phyloP scores from a whole-genome alignment of 2,113 vertebrate species.

The Heterotilapia buettikoferi region DNA sequence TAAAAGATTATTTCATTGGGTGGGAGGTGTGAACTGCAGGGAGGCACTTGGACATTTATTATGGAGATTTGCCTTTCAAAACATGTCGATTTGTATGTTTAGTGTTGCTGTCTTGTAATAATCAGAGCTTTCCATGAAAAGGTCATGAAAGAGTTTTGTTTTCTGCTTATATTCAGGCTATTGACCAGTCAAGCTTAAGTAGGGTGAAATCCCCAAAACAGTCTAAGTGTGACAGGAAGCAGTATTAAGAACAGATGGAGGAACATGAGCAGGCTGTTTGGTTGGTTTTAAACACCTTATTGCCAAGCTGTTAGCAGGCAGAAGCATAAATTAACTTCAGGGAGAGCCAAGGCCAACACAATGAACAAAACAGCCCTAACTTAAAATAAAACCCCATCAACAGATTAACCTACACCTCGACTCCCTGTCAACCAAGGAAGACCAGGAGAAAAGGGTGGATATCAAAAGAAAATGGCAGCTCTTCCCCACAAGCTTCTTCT shows the following conservation, averaged over 20 bases:
- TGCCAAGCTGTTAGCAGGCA: background rate
- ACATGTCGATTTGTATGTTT: background rate
- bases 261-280: background rate
- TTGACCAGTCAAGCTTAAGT: background rate
- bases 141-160: background rate
- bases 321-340: background rate
- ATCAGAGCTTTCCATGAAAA: background rate
- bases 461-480: background rate
- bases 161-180: background rate
- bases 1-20: background rate
- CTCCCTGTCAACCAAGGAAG: background rate
- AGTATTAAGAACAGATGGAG: background rate
- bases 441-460: background rate
- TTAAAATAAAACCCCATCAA: background rate
- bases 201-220: accelerated
- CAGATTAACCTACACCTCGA: background rate
- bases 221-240: background rate
- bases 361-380: background rate
- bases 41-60: background rate
- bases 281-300: background rate
- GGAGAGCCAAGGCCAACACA: background rate
- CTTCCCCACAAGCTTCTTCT: background rate
- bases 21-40: background rate
- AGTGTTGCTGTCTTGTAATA: background rate
- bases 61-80: background rate